These are phyloP conservation scores for Xiphophorus couchianus DNA, from an alignment of 2,113 vertebrate species.

Conservation along the genomic window DNA sequence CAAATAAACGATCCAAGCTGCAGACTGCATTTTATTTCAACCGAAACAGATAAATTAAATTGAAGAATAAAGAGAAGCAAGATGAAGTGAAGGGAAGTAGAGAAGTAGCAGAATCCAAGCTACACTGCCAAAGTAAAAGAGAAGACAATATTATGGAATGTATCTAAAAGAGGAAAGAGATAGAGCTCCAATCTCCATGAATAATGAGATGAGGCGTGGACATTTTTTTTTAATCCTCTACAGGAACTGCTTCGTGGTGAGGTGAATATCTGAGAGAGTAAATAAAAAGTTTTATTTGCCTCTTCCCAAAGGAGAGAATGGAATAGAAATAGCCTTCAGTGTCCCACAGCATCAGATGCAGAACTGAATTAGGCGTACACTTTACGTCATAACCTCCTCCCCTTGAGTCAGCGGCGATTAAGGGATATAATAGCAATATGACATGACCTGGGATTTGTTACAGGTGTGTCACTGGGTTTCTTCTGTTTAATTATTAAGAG, in stretches of 20 bases:
- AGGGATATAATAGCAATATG: constrained; percentile 15
- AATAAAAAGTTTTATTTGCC: constrained; percentile 29
- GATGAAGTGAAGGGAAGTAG: too few species aligned
- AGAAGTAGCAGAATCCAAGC: background rate
- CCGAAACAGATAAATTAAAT: too few species aligned
- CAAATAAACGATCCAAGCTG: background rate
- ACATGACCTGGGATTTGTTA: constrained; percentile 32
- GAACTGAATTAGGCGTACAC: background rate
- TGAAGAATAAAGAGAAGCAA: too few species aligned
- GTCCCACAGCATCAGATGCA: too few species aligned
- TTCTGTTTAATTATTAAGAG: constrained; percentile 37
- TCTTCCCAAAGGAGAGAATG: constrained; percentile 6
- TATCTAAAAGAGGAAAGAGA: constrained; percentile 44
- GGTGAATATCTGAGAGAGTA: constrained; percentile 32
- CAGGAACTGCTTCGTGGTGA: constrained; percentile 31
- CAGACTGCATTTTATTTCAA: background rate
- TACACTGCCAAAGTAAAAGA: constrained; percentile 39
- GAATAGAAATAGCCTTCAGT: too few species aligned
- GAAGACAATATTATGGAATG: constrained; percentile 53
- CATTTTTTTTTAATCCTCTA: constrained; percentile 37
- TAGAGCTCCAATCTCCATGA: constrained; percentile 49
- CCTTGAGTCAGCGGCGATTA: background rate
- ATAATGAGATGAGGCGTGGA: constrained; percentile 52
- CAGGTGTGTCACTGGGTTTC: constrained; percentile 17
- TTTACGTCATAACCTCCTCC: background rate